Conservation (phyloP, 2,797 vertebrate genomes). For the Rhinophrynus dorsalis region DNA sequence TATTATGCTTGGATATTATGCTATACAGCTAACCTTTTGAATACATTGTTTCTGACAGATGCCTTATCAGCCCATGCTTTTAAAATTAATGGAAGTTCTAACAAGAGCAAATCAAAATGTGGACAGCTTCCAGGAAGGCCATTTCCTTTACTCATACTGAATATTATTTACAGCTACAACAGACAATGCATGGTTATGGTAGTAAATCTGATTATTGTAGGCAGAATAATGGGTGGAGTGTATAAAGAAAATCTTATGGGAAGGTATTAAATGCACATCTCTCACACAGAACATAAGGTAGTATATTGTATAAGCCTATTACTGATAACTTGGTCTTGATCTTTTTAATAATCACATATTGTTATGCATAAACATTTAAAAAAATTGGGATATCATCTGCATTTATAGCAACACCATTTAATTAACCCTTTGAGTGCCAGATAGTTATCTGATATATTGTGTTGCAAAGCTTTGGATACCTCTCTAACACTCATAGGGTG, state of each 20-base stretch:
- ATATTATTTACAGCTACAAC: slow-evolving; percentile 58
- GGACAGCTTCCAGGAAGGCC: slow-evolving; percentile 64
- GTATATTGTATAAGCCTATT: too few relatives aligned
- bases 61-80: slow-evolving; percentile 63
- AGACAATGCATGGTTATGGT: slow-evolving; percentile 48
- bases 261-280: slow-evolving; percentile 50
- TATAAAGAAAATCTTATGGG: slow-evolving; percentile 53
- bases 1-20: slow-evolving; percentile 42
- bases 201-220: slow-evolving; percentile 62
- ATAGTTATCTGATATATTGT: too few relatives aligned
- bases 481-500: too few relatives aligned
- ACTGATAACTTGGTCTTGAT: too few relatives aligned
- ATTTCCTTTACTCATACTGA: slow-evolving; percentile 60
- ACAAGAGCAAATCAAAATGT: slow-evolving; percentile 59
- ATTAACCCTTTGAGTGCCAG: too few relatives aligned
- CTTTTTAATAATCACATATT: too few relatives aligned
- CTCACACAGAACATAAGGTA: neutral
- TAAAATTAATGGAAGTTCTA: slow-evolving; percentile 61
- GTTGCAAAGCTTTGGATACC: too few relatives aligned
- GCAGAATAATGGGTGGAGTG: slow-evolving; percentile 13
- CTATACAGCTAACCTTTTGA: slow-evolving; percentile 53
- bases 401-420: neutral
- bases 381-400: neutral
- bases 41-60: slow-evolving; percentile 67
- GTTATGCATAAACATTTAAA: neutral